Conservation (phyloP, 2,797 vertebrate species). For the Nannoperca obscura region DNA sequence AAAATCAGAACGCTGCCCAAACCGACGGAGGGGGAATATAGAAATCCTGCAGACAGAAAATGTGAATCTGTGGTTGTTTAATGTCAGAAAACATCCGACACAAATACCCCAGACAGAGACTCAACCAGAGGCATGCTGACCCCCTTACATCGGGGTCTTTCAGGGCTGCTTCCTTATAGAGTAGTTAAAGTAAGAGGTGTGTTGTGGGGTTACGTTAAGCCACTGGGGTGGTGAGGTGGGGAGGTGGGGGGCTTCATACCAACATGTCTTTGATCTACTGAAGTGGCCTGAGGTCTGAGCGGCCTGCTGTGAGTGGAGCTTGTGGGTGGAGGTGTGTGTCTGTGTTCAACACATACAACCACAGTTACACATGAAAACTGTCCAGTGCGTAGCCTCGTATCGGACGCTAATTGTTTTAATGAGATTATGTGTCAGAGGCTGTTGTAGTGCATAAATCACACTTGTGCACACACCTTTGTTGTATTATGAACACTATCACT, state of each 20-base stretch:
- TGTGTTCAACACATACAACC: slow-evolving; percentile 44
- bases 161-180: slow-evolving; percentile 18
- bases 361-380: slow-evolving; percentile 37
- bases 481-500: neutral
- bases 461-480: slow-evolving; percentile 10
- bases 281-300: slow-evolving; percentile 62
- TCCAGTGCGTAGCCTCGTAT: neutral
- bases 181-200: slow-evolving; percentile 25
- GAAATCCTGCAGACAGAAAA: neutral
- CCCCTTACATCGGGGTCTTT: neutral
- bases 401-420: slow-evolving; percentile 44
- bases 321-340: slow-evolving; percentile 15
- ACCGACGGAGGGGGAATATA: slow-evolving; percentile 28
- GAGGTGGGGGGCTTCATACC: neutral
- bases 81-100: neutral
- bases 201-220: slow-evolving; percentile 27
- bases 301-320: slow-evolving; percentile 47
- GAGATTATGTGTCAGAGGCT: slow-evolving; percentile 35
- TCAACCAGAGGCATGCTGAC: neutral
- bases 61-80: neutral
- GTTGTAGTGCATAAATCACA: slow-evolving; percentile 46
- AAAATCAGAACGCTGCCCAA: slow-evolving; percentile 41
- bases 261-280: slow-evolving; percentile 65
- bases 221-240: slow-evolving; percentile 5
- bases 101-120: neutral